Conservation (phyloP, 2,113 vertebrate species). For the Seriola rivoliana region DNA sequence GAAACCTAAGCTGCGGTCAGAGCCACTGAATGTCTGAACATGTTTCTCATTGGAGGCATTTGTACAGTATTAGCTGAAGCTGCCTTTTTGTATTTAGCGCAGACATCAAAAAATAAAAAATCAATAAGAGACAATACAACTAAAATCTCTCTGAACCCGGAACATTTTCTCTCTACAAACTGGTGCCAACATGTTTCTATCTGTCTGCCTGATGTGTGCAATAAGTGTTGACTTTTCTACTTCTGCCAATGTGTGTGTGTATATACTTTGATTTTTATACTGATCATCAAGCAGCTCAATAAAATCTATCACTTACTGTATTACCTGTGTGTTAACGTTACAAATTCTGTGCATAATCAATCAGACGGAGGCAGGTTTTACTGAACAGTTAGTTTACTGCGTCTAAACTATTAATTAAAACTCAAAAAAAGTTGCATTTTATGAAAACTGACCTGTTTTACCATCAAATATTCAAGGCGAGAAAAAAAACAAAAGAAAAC, state of each 20-base stretch:
- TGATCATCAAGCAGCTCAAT: slow-evolving; percentile 29
- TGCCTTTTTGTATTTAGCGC: slow-evolving; percentile 9
- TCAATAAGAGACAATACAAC: neutral
- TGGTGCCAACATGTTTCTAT: slow-evolving; percentile 6
- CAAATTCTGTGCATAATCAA: neutral
- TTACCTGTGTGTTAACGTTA: neutral
- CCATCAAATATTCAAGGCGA: no score
- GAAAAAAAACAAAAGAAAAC: no score
- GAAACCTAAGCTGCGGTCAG: neutral
- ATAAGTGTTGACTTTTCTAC: slow-evolving; percentile 13
- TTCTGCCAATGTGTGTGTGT: slow-evolving; percentile 13
- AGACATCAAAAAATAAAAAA: neutral
- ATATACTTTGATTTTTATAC: slow-evolving; percentile 42
- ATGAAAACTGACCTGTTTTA: no score
- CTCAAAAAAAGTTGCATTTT: no score
- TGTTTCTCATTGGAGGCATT: neutral
- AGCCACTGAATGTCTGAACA: neutral
- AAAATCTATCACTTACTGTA: slow-evolving; percentile 12
- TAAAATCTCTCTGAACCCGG: neutral
- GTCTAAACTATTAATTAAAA: no score
- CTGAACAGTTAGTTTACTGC: no score
- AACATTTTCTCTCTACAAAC: neutral
- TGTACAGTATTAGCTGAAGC: neutral
- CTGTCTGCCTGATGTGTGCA: slow-evolving; percentile 16
- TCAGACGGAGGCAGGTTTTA: neutral